Conservation (phyloP, 1,140 invertebrate genomes). For the Panagrolaimus sp. region DNA sequence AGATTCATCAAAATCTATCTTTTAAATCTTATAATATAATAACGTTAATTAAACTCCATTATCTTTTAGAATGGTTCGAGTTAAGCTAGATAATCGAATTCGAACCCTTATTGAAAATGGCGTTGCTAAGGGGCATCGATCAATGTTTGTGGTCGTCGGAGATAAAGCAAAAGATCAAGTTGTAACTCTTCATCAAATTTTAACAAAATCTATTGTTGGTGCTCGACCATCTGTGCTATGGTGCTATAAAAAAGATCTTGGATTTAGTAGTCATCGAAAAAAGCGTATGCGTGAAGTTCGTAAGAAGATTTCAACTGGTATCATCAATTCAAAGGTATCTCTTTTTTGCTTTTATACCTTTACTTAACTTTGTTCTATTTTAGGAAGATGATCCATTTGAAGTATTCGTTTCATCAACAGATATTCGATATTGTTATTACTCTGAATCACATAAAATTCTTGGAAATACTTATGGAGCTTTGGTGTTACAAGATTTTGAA, state of each 20-base stretch:
- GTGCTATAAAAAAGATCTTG: constrained; percentile 96
- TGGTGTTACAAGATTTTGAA: constrained; percentile 96
- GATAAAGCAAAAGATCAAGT: constrained; percentile 93
- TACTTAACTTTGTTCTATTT: constrained; percentile 17
- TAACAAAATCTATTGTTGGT: constrained; percentile 85
- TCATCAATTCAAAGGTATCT: constrained; percentile 66
- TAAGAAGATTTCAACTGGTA: constrained; percentile 65
- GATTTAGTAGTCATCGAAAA: constrained; percentile 85
- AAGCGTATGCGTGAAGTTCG: constrained; percentile 81
- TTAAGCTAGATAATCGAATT: constrained; percentile 94
- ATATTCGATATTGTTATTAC: constrained; percentile 95
- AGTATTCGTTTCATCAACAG: constrained; percentile 86
- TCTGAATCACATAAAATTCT: constrained; percentile 92
- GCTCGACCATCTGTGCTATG: constrained; percentile 78
- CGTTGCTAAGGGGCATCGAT: constrained; percentile 74
- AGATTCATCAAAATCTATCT: no score
- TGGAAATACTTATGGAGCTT: constrained; percentile 94
- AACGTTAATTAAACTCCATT: no score
- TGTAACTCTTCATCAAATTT: constrained; percentile 90
- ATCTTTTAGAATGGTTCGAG: constrained; percentile 59
- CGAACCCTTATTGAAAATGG: constrained; percentile 94
- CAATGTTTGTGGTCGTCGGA: constrained; percentile 88
- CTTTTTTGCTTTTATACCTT: not conserved
- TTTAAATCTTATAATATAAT: no score
- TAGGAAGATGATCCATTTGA: constrained; percentile 96